Conservation (phyloP, 2,797 vertebrate species). For the Tenualosa ilisha region DNA sequence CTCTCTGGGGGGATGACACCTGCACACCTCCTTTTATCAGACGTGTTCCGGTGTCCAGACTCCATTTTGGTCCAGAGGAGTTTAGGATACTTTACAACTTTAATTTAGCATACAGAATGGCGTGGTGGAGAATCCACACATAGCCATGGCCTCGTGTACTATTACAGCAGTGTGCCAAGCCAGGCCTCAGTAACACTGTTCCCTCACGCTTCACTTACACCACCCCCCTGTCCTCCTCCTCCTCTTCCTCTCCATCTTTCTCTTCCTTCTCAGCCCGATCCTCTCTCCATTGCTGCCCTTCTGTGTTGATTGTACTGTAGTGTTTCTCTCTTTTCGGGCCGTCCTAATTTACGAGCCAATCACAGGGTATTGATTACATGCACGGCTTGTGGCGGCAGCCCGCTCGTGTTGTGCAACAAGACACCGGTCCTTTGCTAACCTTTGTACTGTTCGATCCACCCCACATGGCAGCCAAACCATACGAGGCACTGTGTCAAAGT, state of each 20-base stretch:
- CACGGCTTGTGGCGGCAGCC: conserved; percentile 14
- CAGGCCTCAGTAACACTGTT: not conserved
- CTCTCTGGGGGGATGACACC: not conserved
- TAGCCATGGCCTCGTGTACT: not conserved
- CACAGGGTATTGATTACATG: conserved; percentile 43
- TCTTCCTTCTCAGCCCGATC: not conserved
- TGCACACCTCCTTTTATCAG: conserved; percentile 9
- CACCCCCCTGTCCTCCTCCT: not conserved
- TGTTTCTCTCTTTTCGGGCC: conserved; percentile 15
- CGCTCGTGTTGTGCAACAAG: conserved; percentile 49
- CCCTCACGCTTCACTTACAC: not conserved
- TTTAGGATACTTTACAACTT: conserved; percentile 21
- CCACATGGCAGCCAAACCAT: conserved; percentile 24
- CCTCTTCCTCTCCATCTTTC: not conserved
- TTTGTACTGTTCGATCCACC: conserved; percentile 29
- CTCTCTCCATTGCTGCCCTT: not conserved
- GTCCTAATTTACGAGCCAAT: conserved; percentile 35
- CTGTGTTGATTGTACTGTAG: conserved; percentile 38
- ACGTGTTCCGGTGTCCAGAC: conserved; percentile 10
- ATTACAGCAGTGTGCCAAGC: conserved; percentile 2
- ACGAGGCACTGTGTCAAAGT: conserved; percentile 30
- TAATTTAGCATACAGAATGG: conserved; percentile 23
- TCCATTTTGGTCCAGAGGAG: conserved; percentile 20
- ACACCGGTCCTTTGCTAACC: conserved; percentile 38
- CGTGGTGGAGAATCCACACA: conserved; percentile 11